Percentiles rank a stretch among this genome's conserved stretches.
Conservation (phyloP, 1,140 invertebrate genomes). For the Panagrolaimus sp. region DNA sequence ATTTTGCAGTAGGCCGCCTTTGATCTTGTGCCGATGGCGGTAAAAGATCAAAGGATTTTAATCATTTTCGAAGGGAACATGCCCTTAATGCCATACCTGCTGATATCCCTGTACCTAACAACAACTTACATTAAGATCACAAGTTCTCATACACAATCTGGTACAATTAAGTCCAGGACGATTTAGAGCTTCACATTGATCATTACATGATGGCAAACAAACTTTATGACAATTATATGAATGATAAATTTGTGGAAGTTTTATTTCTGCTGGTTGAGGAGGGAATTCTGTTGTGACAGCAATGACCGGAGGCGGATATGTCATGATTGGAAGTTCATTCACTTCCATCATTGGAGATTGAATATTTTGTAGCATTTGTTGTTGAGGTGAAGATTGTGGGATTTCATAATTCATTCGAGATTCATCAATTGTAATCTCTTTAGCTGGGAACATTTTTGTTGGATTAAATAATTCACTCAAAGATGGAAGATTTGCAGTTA, state of each 20-base stretch:
- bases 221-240: conserved; percentile 5
- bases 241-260: conserved; percentile 3
- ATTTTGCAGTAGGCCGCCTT: no score
- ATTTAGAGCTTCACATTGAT: conserved; percentile 5
- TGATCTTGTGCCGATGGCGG: no score
- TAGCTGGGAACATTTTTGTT: no score
- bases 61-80: no score
- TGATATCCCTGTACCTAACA: no score
- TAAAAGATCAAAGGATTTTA: background rate
- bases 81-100: no score
- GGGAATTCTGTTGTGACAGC: background rate
- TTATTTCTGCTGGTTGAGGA: background rate
- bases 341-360: no score
- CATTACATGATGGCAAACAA: background rate
- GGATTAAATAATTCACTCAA: no score
- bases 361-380: no score
- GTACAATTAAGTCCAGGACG: background rate
- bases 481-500: background rate
- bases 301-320: background rate
- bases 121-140: background rate
- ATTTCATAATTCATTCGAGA: no score
- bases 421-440: no score
- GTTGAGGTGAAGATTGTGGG: no score
- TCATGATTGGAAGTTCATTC: background rate
- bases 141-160: background rate